Evolutionary conservation across 2,888 invertebrate genomes (phyloP).

Genomic region (Apamea anceps): DNA sequence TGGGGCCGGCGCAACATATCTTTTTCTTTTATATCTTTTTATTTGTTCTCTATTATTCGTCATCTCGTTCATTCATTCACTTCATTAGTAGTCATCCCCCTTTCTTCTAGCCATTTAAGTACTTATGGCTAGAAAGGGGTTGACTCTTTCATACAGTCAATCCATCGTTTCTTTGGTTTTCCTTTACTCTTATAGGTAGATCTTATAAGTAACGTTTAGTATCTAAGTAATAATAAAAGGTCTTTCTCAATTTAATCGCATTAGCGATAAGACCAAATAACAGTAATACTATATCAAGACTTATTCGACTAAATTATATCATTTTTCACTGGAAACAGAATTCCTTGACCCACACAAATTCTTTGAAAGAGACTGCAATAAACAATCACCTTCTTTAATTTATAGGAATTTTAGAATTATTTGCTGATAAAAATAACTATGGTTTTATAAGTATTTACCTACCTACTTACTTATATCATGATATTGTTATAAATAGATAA

Average conservation of each 20-base stretch:
- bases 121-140: not conserved
- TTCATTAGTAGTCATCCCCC: not conserved
- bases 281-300: slow-evolving; percentile 31
- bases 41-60: not conserved
- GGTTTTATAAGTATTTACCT: slow-evolving; percentile 19
- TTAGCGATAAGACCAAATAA: slow-evolving; percentile 36
- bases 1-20: not conserved
- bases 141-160: not conserved
- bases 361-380: slow-evolving; percentile 56
- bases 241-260: slow-evolving; percentile 46
- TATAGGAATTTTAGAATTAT: slow-evolving; percentile 38
- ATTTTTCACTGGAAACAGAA: slow-evolving; percentile 57
- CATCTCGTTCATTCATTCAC: not conserved
- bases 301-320: slow-evolving; percentile 37
- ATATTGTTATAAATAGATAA: slow-evolving; percentile 41
- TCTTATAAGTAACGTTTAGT: not conserved
- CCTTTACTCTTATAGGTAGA: not conserved
- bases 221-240: slow-evolving; percentile 11
- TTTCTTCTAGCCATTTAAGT: not conserved
- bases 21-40: not conserved
- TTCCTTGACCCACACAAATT: slow-evolving; percentile 63
- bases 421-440: slow-evolving; percentile 48
- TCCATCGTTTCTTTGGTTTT: not conserved
- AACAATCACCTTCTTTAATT: slow-evolving; percentile 45
- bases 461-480: slow-evolving; percentile 5